A percentile compares a stretch with the other conserved stretches of the same genome.
Evolutionary conservation across 2,888 invertebrate genomes (phyloP).

Genomic region (Octonoba sinensis): DNA sequence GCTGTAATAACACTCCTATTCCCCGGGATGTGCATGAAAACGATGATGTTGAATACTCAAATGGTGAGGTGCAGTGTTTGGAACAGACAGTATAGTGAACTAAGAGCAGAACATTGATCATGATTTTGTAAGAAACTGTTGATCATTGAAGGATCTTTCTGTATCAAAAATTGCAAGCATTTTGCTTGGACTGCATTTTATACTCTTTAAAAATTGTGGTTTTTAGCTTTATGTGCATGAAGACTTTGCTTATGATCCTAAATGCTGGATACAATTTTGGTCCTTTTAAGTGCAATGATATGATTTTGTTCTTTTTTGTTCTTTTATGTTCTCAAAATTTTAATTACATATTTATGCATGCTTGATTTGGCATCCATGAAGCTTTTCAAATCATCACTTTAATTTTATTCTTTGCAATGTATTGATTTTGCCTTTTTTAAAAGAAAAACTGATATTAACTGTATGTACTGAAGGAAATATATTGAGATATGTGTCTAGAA

Average conservation of each 20-base stretch:
- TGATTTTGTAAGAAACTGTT: conserved; percentile 38
- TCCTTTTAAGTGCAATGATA: conserved; percentile 51
- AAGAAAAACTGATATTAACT: too few species aligned
- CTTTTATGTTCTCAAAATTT: too few species aligned
- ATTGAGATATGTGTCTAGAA: too few species aligned
- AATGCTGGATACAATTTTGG: conserved; percentile 24
- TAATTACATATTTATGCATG: too few species aligned
- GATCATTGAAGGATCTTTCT: conserved; percentile 37
- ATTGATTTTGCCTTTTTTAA: too few species aligned
- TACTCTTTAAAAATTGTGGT: conserved; percentile 47
- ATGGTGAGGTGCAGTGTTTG: conserved; percentile 61
- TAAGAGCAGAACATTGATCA: conserved; percentile 31
- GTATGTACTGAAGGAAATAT: too few species aligned
- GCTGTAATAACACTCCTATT: conserved; percentile 61
- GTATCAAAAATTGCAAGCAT: conserved; percentile 15
- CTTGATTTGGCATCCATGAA: conserved; percentile 14
- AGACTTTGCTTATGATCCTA: conserved; percentile 16
- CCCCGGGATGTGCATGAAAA: conserved; percentile 59
- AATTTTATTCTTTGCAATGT: not conserved
- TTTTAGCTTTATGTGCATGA: conserved; percentile 58
- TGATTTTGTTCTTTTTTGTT: not conserved
- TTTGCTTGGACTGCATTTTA: conserved; percentile 47
- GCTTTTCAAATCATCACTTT: conserved; percentile 29
- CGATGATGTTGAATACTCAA: conserved; percentile 56
- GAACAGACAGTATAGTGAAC: conserved; percentile 48